These are phyloP conservation scores for Caenorhabditis angaria DNA, from an alignment of 2,888 invertebrate species.

Conservation along the genomic window DNA sequence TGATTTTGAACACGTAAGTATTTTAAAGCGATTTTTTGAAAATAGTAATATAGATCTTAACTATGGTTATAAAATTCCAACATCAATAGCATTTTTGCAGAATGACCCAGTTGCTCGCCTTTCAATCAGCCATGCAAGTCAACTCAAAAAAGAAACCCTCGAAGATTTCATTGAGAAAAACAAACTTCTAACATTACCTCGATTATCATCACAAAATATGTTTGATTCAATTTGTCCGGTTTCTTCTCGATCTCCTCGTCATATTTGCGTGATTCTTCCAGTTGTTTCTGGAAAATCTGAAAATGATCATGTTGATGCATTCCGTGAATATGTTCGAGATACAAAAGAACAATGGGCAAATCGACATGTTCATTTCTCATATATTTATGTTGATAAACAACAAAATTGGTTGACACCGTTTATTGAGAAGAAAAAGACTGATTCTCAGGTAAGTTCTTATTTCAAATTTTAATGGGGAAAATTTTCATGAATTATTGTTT, in stretches of 20 bases:
- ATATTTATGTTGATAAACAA: conserved; percentile 62
- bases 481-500: background rate
- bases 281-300: conserved; percentile 49
- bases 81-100: conserved; percentile 29
- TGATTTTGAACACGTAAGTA: conserved; percentile 72
- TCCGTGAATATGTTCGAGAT: conserved; percentile 52
- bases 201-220: conserved; percentile 73
- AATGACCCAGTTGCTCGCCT: conserved; percentile 62
- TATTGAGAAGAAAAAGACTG: conserved; percentile 44
- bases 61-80: background rate
- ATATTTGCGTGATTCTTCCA: conserved; percentile 64
- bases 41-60: background rate
- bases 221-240: conserved; percentile 74
- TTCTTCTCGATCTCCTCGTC: conserved; percentile 58
- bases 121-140: conserved; percentile 53
- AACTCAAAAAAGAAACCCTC: conserved; percentile 64
- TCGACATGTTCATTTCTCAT: conserved; percentile 49
- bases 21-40: background rate
- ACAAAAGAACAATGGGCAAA: conserved; percentile 25
- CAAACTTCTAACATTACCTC: conserved; percentile 73
- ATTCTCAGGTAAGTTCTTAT: conserved; percentile 5
- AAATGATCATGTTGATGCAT: conserved; percentile 49
- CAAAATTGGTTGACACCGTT: conserved; percentile 63
- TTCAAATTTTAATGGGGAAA: background rate
- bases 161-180: conserved; percentile 73